Conservation (phyloP, 1,140 invertebrate species). For the Eumaeus atala region DNA sequence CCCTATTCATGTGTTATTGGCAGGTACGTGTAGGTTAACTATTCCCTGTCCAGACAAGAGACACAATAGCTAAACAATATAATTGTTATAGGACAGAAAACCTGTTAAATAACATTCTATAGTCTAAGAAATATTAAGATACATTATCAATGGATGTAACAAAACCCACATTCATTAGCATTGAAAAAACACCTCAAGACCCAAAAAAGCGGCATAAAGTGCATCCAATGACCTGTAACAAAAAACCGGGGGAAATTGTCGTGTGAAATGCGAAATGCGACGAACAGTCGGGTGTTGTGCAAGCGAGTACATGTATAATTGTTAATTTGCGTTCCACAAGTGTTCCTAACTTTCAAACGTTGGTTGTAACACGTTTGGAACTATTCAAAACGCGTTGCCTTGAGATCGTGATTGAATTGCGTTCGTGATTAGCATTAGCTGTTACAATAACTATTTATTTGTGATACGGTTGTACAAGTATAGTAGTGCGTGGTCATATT, state of each 20-base stretch:
- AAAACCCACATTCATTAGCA: too few relatives aligned
- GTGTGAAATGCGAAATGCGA: constrained; percentile 6
- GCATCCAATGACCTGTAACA: neutral
- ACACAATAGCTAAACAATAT: too few relatives aligned
- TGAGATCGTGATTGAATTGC: constrained; percentile 35
- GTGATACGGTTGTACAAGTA: neutral
- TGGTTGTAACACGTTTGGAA: constrained; percentile 22
- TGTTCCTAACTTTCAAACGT: constrained; percentile 29
- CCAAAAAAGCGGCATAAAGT: neutral
- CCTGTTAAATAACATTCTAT: too few relatives aligned
- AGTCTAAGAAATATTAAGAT: too few relatives aligned
- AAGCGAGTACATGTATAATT: constrained; percentile 20
- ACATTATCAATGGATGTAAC: too few relatives aligned
- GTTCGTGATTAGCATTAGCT: constrained; percentile 31
- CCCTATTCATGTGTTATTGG: too few relatives aligned
- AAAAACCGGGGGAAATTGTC: neutral
- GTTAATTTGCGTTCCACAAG: constrained; percentile 22
- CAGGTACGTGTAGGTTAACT: too few relatives aligned
- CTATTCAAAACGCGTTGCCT: constrained; percentile 35
- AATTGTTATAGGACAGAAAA: too few relatives aligned
- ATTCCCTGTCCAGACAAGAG: too few relatives aligned
- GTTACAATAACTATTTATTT: constrained; percentile 11
- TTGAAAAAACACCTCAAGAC: too few relatives aligned
- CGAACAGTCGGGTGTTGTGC: neutral
- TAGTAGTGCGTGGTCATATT: too few relatives aligned